phyloP scores from a whole-genome alignment of 2,113 vertebrate species.

The Drymodes brunneopygia region DNA sequence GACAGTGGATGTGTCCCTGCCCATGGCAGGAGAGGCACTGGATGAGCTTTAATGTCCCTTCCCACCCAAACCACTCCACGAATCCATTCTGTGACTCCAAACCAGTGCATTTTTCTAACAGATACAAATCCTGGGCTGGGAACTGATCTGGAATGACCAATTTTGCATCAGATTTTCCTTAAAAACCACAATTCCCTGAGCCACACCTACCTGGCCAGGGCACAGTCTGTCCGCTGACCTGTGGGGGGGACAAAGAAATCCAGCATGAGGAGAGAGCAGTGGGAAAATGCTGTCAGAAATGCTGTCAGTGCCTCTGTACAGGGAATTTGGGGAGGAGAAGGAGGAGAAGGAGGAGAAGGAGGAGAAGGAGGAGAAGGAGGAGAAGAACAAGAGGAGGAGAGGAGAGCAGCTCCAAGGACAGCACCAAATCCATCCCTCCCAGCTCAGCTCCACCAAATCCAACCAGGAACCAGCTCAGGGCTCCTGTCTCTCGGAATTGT shows the following conservation, averaged over 20 bases:
- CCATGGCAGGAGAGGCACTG: neutral
- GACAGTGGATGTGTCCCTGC: neutral
- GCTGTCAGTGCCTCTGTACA: neutral
- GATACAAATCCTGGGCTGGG: neutral
- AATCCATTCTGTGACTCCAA: neutral
- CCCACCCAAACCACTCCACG: neutral
- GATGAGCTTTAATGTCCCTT: neutral
- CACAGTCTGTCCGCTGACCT: slow-evolving; percentile 95
- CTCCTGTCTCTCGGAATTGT: neutral
- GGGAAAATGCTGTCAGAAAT: neutral
- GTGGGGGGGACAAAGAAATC: slow-evolving; percentile 21
- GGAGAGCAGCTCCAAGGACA: neutral
- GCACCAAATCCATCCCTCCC: neutral
- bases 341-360: neutral
- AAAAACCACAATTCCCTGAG: neutral
- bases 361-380: neutral
- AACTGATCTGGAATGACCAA: neutral
- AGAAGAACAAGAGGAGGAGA: neutral
- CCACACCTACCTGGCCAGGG: slow-evolving; percentile 89
- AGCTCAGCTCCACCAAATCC: neutral
- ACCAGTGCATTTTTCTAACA: accelerated
- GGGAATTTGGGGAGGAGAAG: neutral
- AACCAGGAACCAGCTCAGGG: neutral
- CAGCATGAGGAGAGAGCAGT: neutral
- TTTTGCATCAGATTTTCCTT: neutral